A percentile compares a stretch with the other conserved stretches of the same genome.
These are phyloP conservation scores for chimpanzee (Pan troglodytes) DNA, from an alignment of 2,113 vertebrate genomes.

Conservation along the genomic window NHGRI_mPanTro3-v2.1_pri NC_086015.1:56151501-56152000, in stretches of 20 bases:
- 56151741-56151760: not conserved
- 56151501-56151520: not conserved
- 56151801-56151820: slow-evolving; percentile 76
- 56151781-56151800: slow-evolving; percentile 75
- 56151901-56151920: slow-evolving; percentile 84
- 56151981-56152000: slow-evolving; percentile 66
- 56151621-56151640: not conserved
- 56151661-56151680: not conserved
- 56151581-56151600: not conserved
- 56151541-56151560: not conserved
- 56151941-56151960: slow-evolving; percentile 62
- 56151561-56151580: not conserved
- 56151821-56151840: slow-evolving; percentile 76
- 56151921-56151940: slow-evolving; percentile 79
- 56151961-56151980: slow-evolving; percentile 76
- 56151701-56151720: not conserved
- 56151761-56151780: slow-evolving; percentile 42
- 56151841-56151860: slow-evolving; percentile 73
- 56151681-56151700: not conserved
- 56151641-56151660: not conserved
- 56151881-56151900: slow-evolving; percentile 82
- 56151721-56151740: not conserved
- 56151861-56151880: slow-evolving; percentile 78
- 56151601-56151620: not conserved
- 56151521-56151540: not conserved